These are phyloP conservation scores for Campylomormyrus tamandua DNA, from an alignment of 2,113 vertebrate genomes.

Conservation along the genomic window DNA sequence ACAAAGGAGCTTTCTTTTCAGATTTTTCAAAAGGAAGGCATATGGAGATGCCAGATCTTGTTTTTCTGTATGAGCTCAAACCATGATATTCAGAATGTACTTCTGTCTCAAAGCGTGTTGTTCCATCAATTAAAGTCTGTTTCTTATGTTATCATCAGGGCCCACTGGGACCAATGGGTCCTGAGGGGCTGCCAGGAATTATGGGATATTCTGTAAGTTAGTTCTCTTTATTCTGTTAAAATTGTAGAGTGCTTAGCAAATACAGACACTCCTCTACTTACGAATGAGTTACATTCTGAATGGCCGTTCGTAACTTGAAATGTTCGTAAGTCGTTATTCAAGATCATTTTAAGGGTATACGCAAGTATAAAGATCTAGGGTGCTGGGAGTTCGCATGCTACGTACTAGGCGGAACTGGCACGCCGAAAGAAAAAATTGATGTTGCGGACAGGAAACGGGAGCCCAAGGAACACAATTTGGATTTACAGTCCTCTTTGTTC, in stretches of 20 bases:
- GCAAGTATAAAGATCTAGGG: no score
- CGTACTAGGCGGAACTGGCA: no score
- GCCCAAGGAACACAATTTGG: no score
- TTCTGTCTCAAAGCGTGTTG: conserved; percentile 20
- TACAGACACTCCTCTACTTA: no score
- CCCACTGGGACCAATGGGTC: conserved; percentile 73
- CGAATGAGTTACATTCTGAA: no score
- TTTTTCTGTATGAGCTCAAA: background rate
- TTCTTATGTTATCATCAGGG: conserved; percentile 68
- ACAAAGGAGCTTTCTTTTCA: background rate
- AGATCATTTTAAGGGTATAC: no score
- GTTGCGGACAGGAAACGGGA: no score
- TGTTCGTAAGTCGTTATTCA: no score
- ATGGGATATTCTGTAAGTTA: conserved; percentile 76
- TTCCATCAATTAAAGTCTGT: conserved; percentile 17
- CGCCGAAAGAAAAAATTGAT: no score
- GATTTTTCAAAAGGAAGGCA: background rate
- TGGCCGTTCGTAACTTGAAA: no score
- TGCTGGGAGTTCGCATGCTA: no score
- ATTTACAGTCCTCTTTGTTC: no score
- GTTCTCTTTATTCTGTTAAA: background rate
- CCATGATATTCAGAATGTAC: background rate
- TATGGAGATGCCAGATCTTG: background rate
- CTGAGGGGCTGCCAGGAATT: conserved; percentile 77
- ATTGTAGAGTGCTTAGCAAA: background rate